Percentiles rank a stretch among this genome's conserved stretches.
Evolutionary conservation across 2,888 invertebrate genomes (phyloP).

Genomic region (Minunthozetes semirufus): DNA sequence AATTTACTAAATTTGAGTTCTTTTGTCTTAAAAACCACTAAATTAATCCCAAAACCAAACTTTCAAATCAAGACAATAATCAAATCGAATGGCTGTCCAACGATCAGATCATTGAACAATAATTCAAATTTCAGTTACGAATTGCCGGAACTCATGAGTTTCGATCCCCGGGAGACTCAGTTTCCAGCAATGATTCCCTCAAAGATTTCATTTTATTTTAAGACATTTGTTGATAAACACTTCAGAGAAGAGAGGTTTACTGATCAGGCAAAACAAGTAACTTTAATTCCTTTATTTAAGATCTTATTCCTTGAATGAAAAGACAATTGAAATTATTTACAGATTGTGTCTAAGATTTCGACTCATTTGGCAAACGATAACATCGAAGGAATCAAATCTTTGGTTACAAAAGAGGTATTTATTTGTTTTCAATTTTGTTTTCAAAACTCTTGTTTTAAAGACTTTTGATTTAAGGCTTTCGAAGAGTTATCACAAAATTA

Average conservation of each 20-base stretch:
- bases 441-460: background rate
- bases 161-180: background rate
- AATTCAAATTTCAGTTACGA: background rate
- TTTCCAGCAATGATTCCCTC: background rate
- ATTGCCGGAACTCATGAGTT: background rate
- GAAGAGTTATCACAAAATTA: background rate
- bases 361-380: constrained; percentile 32
- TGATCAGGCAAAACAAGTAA: constrained; percentile 32
- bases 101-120: background rate
- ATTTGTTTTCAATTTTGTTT: background rate
- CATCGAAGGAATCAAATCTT: constrained; percentile 16
- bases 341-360: constrained; percentile 20
- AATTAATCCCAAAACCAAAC: background rate
- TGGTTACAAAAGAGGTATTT: constrained; percentile 5
- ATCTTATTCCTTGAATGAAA: background rate
- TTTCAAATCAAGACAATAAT: background rate
- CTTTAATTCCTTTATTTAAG: background rate
- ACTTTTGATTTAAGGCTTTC: background rate
- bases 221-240: constrained; percentile 24
- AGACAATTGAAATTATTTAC: background rate
- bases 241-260: background rate
- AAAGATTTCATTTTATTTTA: background rate
- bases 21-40: too few species aligned
- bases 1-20: background rate
- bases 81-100: background rate